Percentiles rank a stretch among this genome's conserved stretches.
Evolutionary conservation across 2,113 vertebrate species (phyloP).

Genomic region (Pachypanchax playfairii): DNA sequence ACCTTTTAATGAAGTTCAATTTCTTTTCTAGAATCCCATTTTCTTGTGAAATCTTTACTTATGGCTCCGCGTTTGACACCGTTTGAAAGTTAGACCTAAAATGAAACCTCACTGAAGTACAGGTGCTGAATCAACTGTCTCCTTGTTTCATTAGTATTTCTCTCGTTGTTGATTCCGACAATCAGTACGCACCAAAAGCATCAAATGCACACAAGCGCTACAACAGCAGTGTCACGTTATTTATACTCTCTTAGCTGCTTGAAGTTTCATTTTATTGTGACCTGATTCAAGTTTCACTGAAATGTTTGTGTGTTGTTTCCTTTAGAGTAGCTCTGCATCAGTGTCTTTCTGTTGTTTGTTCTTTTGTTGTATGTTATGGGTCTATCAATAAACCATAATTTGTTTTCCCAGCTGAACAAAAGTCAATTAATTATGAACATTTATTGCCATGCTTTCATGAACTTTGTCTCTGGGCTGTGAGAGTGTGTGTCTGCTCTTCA

Average conservation of each 20-base stretch:
- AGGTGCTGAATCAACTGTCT: conserved; percentile 66
- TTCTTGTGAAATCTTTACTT: neutral
- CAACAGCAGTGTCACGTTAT: conserved; percentile 26
- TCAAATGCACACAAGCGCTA: conserved; percentile 28
- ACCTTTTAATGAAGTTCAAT: conserved; percentile 8
- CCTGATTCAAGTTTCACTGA: conserved; percentile 15
- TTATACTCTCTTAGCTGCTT: conserved; percentile 24
- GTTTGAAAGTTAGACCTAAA: conserved; percentile 22
- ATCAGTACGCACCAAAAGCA: conserved; percentile 69
- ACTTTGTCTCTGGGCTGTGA: conserved; percentile 7
- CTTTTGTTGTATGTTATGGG: conserved; percentile 70
- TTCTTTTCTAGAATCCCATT: conserved; percentile 28
- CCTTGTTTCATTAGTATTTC: conserved; percentile 22
- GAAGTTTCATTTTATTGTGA: conserved; percentile 23
- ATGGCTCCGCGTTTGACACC: conserved; percentile 28
- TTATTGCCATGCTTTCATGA: conserved; percentile 16
- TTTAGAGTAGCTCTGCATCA: conserved; percentile 70
- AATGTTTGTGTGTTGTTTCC: conserved; percentile 55
- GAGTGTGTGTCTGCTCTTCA: conserved; percentile 49
- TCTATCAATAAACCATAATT: conserved; percentile 16
- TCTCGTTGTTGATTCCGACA: conserved; percentile 63
- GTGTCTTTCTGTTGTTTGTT: conserved; percentile 68
- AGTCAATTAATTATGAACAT: conserved; percentile 1
- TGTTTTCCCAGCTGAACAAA: conserved; percentile 15
- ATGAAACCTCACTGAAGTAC: conserved; percentile 52